A percentile compares a stretch with the other conserved stretches of the same genome.
These are phyloP conservation scores for Melinopterus prodromus DNA, from an alignment of 2,888 invertebrate genomes.

Conservation along the genomic window DNA sequence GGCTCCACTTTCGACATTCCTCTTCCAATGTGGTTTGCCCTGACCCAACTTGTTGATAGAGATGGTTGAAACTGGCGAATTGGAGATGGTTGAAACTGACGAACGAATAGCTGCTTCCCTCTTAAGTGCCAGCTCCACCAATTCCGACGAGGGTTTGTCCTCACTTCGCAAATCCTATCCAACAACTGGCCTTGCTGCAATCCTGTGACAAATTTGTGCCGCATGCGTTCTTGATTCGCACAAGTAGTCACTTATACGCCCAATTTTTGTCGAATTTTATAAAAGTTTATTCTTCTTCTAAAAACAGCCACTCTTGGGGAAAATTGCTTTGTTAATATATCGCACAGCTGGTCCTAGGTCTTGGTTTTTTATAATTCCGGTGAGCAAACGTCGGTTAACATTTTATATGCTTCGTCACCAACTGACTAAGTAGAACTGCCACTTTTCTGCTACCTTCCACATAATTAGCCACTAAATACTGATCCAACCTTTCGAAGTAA, in stretches of 20 bases:
- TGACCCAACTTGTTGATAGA: too few species aligned
- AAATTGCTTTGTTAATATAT: conserved; percentile 22
- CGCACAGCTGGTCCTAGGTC: conserved; percentile 39
- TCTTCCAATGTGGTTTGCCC: too few species aligned
- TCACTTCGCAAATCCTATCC: conserved; percentile 38
- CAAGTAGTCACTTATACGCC: conserved; percentile 40
- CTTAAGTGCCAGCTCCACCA: conserved; percentile 34
- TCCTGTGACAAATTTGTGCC: conserved; percentile 41
- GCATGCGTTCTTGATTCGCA: conserved; percentile 40
- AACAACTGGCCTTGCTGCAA: conserved; percentile 34
- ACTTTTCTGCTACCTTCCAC: neutral
- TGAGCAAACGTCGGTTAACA: conserved; percentile 42
- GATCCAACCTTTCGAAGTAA: neutral
- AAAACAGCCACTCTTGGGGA: neutral
- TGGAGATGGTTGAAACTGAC: too few species aligned
- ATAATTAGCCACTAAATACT: conserved; percentile 13
- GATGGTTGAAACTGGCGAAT: too few species aligned
- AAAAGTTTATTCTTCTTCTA: conserved; percentile 39
- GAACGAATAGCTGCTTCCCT: conserved; percentile 36
- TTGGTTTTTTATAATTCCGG: conserved; percentile 43
- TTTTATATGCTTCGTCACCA: conserved; percentile 40
- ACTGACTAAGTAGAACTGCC: conserved; percentile 39
- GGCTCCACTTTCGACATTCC: neutral
- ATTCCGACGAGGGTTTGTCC: conserved; percentile 13
- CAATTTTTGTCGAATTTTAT: conserved; percentile 40